Percentiles rank a stretch among this genome's conserved stretches.
phyloP scores from a whole-genome alignment of 1,140 invertebrate genomes.

The Bombus breviceps region DNA sequence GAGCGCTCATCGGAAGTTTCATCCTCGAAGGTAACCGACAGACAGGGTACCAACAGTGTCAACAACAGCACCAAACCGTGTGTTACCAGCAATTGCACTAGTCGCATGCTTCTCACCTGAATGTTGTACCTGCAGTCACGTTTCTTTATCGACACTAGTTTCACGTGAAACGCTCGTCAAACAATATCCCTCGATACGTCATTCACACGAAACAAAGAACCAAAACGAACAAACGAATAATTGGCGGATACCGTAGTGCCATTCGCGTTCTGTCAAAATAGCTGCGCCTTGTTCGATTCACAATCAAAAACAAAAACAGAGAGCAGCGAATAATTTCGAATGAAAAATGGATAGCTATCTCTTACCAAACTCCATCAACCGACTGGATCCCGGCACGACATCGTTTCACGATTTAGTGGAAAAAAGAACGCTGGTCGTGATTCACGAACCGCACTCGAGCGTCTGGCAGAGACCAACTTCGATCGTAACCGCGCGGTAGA shows the following conservation, averaged over 20 bases:
- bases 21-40: conserved; percentile 75
- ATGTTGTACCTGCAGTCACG: conserved; percentile 44
- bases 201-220: no score
- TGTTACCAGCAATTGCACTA: conserved; percentile 71
- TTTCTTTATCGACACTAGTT: conserved; percentile 32
- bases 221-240: neutral
- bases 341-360: neutral
- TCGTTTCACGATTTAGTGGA: conserved; percentile 11
- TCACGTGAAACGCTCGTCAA: neutral
- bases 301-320: no score
- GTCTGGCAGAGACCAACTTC: conserved; percentile 42
- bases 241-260: neutral
- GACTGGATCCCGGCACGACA: conserved; percentile 14
- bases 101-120: conserved; percentile 71
- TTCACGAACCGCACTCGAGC: conserved; percentile 45
- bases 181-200: neutral
- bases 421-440: conserved; percentile 27
- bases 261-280: neutral
- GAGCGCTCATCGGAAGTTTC: conserved; percentile 58
- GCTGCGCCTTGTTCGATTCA: neutral
- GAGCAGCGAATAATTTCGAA: no score
- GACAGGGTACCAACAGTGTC: conserved; percentile 56
- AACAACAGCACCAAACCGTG: conserved; percentile 68
- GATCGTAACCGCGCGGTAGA: conserved; percentile 48
- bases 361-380: conserved; percentile 56